These are phyloP conservation scores for Gastrophryne carolinensis DNA, from an alignment of 2,797 vertebrate genomes.

Conservation along the genomic window DNA sequence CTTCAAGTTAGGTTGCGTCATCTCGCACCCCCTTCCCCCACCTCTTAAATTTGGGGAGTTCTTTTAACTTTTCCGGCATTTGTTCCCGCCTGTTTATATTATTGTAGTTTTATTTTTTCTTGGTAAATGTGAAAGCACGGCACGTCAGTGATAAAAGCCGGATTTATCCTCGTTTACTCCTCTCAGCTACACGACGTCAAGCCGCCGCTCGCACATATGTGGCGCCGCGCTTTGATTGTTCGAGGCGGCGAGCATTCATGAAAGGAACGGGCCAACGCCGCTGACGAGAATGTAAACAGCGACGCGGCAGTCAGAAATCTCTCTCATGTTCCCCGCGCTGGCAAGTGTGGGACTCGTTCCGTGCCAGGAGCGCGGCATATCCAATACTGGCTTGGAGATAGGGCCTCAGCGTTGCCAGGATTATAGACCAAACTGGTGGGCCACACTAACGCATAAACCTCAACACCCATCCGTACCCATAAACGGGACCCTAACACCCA, in stretches of 20 bases:
- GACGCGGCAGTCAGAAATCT: not conserved
- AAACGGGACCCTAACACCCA: not conserved
- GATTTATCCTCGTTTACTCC: conserved; percentile 47
- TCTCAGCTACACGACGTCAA: not conserved
- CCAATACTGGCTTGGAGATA: too few relatives aligned
- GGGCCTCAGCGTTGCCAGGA: too few relatives aligned
- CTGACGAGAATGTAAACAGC: conserved; percentile 30
- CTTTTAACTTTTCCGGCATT: not conserved
- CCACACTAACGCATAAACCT: not conserved
- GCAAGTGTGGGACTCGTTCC: not conserved
- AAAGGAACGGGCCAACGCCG: not conserved
- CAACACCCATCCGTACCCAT: too few relatives aligned
- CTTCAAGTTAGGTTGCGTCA: too few relatives aligned
- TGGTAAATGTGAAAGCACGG: conserved; percentile 12
- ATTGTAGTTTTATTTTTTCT: conserved; percentile 32
- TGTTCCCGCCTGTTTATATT: conserved; percentile 25
- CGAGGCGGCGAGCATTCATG: conserved; percentile 5
- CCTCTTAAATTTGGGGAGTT: too few relatives aligned
- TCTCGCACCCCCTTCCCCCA: too few relatives aligned
- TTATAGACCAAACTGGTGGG: not conserved
- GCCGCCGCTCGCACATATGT: conserved; percentile 37
- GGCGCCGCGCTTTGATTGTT: conserved; percentile 21
- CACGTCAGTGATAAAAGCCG: conserved; percentile 25
- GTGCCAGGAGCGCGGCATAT: too few relatives aligned
- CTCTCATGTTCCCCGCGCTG: not conserved